Base-by-base conservation (phyloP, 2,797 vertebrate species). In the Lophura swinhoii region DNA sequence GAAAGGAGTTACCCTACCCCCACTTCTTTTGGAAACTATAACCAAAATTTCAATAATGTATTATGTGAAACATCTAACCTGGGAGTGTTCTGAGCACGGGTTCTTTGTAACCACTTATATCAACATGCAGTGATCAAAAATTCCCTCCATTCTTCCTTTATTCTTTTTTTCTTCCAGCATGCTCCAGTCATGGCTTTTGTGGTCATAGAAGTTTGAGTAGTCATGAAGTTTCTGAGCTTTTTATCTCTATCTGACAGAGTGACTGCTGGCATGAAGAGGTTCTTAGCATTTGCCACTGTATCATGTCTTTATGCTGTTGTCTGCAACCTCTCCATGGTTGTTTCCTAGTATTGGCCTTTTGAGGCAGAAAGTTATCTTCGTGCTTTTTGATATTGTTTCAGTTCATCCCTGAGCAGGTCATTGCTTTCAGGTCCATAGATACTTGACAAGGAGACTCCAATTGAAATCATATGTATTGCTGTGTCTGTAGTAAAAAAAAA, bases 401-500 rank as follows among this genome's bases (percentile, higher is more conserved):
- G 20, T 64, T 69, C 31, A 48, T 60, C 39, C 15, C 33, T 78
- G 22, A 41, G 9, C 0, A 0, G 5, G 26, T 90, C 18, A 20
- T 53, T 77, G 22, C 29, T 53, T 73, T 82, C 37, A 51, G 46
- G 13, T 28, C 49, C 23, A 1, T 35, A 8, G 37, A 14, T 46
- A 20, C 15, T 53, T 21, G 60, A 72, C 41, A 51, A 44, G 44
- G n/a, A 68, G 72, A 28, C 12, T 33, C 31, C 49, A 6, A n/a
- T 3, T 68, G 76, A 44, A 72, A 63, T 77, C 53, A 37, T 8
- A 39, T 84, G 28, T 62, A 9, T 56, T 71, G 46, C 51, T 33
- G 7, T 84, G 72, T 63, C 43, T 77, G 37, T 60, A 44, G 37
- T 43, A 77, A 76, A 41, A 80, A 80, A 28, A 80, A 80, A 28